Evolutionary conservation across 2,888 invertebrate genomes (phyloP), one percentile per base, ranked within the genome.

Genomic region (Liopterus haemorrhoidalis): DNA sequence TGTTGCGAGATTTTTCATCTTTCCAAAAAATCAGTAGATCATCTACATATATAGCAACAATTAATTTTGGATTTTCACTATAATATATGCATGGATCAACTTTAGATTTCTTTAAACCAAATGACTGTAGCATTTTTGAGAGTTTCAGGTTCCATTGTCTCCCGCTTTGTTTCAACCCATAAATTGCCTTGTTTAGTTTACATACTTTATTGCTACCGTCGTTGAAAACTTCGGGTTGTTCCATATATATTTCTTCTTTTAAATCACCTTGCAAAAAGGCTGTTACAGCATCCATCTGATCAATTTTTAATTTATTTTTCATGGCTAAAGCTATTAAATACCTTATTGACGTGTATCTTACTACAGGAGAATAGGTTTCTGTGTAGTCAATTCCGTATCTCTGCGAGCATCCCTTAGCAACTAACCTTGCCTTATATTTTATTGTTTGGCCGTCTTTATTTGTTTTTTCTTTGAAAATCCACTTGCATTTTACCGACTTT

Each of bases 241-340:
- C 32, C 52, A 57, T 54, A 20, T 54, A 60, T n/a, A 59, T 50
- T 25, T 55, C 53, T 48, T 61, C 57, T 24, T 48, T 32, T n/a
- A 61, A 42, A 5, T 54, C 50, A 5, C 57, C 55, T 41, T 59
- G 53, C 5, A 61, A 45, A 35, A 56, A 60, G 2, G 58, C 60
- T 8, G 59, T 57, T 5, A 41, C 45, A 3, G 59, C 59, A 49
- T 59, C 59, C 20, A 59, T 38, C 15, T 59, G 59, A 16, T 54
- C 46, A 20, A 58, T 46, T 12, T 54, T 39, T 6, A 57, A 31
- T 21, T 54, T 46, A 5, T 52, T 9, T 41, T 54, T 42, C 1
- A 46, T 54, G 5, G 56, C 55, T n/a, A 57, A 16, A 3, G 57
- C 56, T 16, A 57, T 36, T 16, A 61, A 40, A 24, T 47, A 41